These are phyloP conservation scores for Himalopsyche kuldschensis DNA, from an alignment of 2,888 invertebrate genomes.

Conservation along the genomic window DNA sequence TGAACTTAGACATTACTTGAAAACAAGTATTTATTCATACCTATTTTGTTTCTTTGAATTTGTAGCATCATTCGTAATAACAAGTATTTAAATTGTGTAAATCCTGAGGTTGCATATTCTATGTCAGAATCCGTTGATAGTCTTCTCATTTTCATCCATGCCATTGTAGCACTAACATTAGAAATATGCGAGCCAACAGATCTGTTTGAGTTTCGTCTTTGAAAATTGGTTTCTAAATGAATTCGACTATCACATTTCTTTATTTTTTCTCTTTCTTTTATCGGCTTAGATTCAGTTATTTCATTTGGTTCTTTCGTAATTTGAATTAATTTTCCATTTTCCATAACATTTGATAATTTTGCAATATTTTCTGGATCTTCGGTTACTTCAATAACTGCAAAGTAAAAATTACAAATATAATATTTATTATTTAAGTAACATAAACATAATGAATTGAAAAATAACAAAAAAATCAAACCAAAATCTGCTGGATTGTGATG, in stretches of 20 bases:
- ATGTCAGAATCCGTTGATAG: constrained; percentile 47
- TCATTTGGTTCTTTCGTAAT: constrained; percentile 38
- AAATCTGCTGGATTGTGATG: constrained; percentile 73
- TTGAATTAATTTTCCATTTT: constrained; percentile 62
- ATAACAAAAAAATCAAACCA: constrained; percentile 53
- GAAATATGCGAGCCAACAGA: constrained; percentile 52
- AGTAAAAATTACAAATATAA: constrained; percentile 10
- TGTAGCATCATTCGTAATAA: constrained; percentile 64
- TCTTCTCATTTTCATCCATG: constrained; percentile 61
- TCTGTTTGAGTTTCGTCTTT: constrained; percentile 48
- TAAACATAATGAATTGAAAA: not conserved
- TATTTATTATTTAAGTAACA: not conserved
- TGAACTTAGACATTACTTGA: not conserved
- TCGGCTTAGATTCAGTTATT: not conserved
- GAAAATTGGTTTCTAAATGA: constrained; percentile 37
- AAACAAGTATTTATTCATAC: constrained; percentile 44
- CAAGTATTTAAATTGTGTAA: constrained; percentile 63
- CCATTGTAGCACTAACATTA: constrained; percentile 50
- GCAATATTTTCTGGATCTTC: constrained; percentile 59
- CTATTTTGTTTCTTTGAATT: constrained; percentile 61
- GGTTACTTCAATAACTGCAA: constrained; percentile 67
- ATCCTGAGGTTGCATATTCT: constrained; percentile 57
- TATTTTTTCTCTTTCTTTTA: constrained; percentile 7
- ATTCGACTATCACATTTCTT: constrained; percentile 6
- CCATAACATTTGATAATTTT: constrained; percentile 57